Base-by-base conservation (phyloP, 2,888 invertebrate species). In the Timema podura region DNA sequence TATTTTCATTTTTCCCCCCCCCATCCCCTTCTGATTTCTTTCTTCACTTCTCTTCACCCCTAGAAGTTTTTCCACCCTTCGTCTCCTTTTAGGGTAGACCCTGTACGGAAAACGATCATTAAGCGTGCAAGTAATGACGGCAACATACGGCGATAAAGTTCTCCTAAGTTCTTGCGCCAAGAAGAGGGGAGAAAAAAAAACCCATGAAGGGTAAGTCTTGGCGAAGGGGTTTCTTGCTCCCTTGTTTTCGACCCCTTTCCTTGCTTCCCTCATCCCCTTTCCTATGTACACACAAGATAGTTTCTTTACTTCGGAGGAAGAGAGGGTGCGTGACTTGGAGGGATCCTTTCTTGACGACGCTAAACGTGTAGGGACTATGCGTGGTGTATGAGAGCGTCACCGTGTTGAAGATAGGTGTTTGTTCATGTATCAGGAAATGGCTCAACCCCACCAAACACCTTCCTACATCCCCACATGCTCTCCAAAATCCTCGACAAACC, bases 111-210 rank as follows among this genome's bases (percentile, higher is more conserved):
- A 59, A 68, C 57, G 68, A 59, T 66, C 72, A 72, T 72, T 72
- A 72, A 72, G 70, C 49, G 68, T 54, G 67, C 68, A 66, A 72
- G 70, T 72, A 72, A 72, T 69, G 72, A 70, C 68, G 70, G 70
- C 72, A 72, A 70, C 72, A 72, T 51, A 70, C 70, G 65, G 72
- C 72, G 72, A 70, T 70, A 72, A 72, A 68, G 67, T 70, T 68
- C 61, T 61, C 61, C 61, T 11, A 44, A 61, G 61, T 61, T 61
- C 61, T 61, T 61, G 61, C 61, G 30, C 30, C 30, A 30, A 30
- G 30, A 30, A 30, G 30, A 13, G 61, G 61, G 61, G 61, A 3
- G 30, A 30, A 30, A 30, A 30, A 30, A 30, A 30, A 30, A 30
- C 30, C 30, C 30, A 30, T 30, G 30, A 30, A 30, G 30, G 30